Evolutionary conservation across 2,888 invertebrate genomes (phyloP), one percentile per base, ranked within the genome.

Genomic region (Baronia brevicornis): DNA sequence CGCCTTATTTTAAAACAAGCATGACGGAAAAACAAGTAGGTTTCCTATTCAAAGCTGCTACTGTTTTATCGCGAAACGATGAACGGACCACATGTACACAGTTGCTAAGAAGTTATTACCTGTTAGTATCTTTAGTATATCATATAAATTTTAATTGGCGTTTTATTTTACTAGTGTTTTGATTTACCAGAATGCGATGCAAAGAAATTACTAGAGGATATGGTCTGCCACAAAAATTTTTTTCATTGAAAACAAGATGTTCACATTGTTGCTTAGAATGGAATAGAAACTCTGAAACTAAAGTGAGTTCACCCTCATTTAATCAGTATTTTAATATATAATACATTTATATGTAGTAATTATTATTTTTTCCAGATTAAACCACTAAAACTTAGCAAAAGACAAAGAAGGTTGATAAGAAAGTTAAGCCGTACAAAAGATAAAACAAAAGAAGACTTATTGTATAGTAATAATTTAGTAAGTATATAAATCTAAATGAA

Each of bases 1-100:
- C n/a, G n/a, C n/a, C n/a, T n/a, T n/a, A n/a, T n/a, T n/a, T n/a
- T n/a, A n/a, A n/a, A n/a, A n/a, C n/a, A 15, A 44, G 32, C 35
- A 78, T 79, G 79, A 59, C 60, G 30, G 75, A 75, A 51, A 44
- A 50, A n/a, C 60, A 59, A 48, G 52, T 79, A 11, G 63, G 60
- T 7, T 68, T 72, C 36, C 54, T 80, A 20, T 64, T 43, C 26
- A 71, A 69, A 35, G 62, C 69, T 4, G 65, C 75, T 15, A 46
- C 63, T 11, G 43, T 40, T 8, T 25, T 75, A 23, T 41, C 51
- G 6, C 34, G 41, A 25, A 25, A 44, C 14, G 41, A 48, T 44
- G 47, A 46, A 13, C 49, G 60, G 17, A 41, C 46, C 30, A 46
- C 46, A 9, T 43, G 57, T 11, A 8, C 7, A 7, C 53, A 55